Conservation (phyloP, 2,888 invertebrate genomes). For the Drepana falcataria region DNA sequence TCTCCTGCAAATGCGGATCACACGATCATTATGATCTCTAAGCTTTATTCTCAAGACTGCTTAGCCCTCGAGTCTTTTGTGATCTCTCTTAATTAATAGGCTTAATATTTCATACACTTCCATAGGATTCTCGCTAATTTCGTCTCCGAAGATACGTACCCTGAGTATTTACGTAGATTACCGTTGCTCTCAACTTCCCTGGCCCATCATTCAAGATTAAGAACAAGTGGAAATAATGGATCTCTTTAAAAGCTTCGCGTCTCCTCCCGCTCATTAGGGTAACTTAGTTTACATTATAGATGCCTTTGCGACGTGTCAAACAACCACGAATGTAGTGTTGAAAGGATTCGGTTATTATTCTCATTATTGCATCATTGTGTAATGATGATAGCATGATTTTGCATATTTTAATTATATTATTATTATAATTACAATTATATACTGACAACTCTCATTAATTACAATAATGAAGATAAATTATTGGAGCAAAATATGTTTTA, state of each 20-base stretch:
- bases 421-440: too few relatives aligned
- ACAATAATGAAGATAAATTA: too few relatives aligned
- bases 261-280: slow-evolving; percentile 35
- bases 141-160: slow-evolving; percentile 30
- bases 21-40: slow-evolving; percentile 56
- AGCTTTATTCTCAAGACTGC: slow-evolving; percentile 41
- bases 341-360: too few relatives aligned
- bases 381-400: too few relatives aligned
- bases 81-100: slow-evolving; percentile 62
- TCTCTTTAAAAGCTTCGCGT: slow-evolving; percentile 39
- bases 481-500: too few relatives aligned
- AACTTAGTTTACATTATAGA: slow-evolving; percentile 40
- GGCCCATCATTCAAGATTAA: slow-evolving; percentile 49
- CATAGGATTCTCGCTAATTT: slow-evolving; percentile 59
- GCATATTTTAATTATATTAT: too few relatives aligned
- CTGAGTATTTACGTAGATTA: slow-evolving; percentile 44
- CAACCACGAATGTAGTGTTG: slow-evolving; percentile 5
- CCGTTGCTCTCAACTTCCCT: slow-evolving; percentile 26
- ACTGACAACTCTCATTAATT: too few relatives aligned
- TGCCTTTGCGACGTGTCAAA: slow-evolving; percentile 26
- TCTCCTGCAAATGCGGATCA: slow-evolving; percentile 49
- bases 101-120: slow-evolving; percentile 64
- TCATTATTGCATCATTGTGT: too few relatives aligned
- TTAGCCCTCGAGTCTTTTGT: slow-evolving; percentile 54
- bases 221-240: slow-evolving; percentile 37